Base-by-base conservation (phyloP, 2,113 vertebrate genomes). In the Cephalopholis sonnerati region DNA sequence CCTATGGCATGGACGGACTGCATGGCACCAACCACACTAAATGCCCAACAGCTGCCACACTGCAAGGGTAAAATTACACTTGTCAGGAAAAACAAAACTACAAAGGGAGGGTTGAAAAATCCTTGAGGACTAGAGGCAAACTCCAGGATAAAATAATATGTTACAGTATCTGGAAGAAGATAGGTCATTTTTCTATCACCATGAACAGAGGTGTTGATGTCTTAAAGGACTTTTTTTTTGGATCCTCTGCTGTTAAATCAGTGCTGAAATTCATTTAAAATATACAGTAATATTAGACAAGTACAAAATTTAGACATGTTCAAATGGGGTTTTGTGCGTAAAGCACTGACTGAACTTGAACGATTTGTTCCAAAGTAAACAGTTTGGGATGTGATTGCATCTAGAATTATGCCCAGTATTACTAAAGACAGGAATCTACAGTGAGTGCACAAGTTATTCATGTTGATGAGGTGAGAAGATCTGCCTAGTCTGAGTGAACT, bases 1-100 rank as follows among this genome's bases (percentile, higher is more conserved):
- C 92, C 89, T 27, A 96, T 97, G 7, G 97, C 97, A 61, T 85
- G 88, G 15, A 89, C 96, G 0, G 97, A 96, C 82, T 99, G 96
- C 66, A 97, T 79, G 0, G 96, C 93, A 13, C 96, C 96, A 0
- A 99, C 98, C 63, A 97, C 89, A 0, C 97, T 98, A 88, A 99
- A 99, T 20, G 98, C 98, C 97, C 98, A 99, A 83, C 98, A 99
- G 22, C 95, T 97, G 63, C 98, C 98, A 87, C 98, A 99, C 98
- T 98, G 91, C 18, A 70, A 75, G 83, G 36, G 36, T 18, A 71
- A 62, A 64, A 71, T 29, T 13, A 41, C 13, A 59, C 4, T 15
- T 16, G 67, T 44, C 0, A 87, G 11, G 11, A 71, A 54, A 77
- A 57, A 36, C 4, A 62, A 12, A 65, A 68, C 9, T 41, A 7